Base-by-base conservation (phyloP, 2,888 invertebrate species). In the Meloe dianella region DNA sequence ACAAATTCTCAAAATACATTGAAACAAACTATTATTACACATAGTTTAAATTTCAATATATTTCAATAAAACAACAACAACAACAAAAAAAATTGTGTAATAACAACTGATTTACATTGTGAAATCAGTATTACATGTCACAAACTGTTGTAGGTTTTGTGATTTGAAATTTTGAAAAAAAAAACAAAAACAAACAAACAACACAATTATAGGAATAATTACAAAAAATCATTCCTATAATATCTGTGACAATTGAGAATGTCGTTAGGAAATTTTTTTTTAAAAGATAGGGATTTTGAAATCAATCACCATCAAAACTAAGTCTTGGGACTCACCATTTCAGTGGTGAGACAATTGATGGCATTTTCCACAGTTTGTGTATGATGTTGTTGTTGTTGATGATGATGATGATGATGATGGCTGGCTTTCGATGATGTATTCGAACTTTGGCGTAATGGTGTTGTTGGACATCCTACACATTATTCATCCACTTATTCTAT, bases 271-370 rank as follows among this genome's bases (percentile, higher is more conserved):
- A n/a, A n/a, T n/a, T n/a, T n/a, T n/a, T n/a, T n/a, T n/a, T n/a
- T n/a, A n/a, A n/a, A n/a, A n/a, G n/a, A n/a, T n/a, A n/a, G n/a
- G n/a, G n/a, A n/a, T n/a, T n/a, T n/a, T n/a, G n/a, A n/a, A n/a
- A n/a, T n/a, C n/a, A n/a, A n/a, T 63, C 51, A 54, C 38, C 51
- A 63, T 68, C 63, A 61, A 61, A 62, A 61, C 61, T 66, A 66
- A 69, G 65, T 74, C 74, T 79, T 80, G 63, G 72, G 78, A 89
- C 91, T 91, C 86, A 93, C 92, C 92, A 93, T 92, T 90, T 93
- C 93, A 75, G 91, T 90, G 78, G 93, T 92, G 79, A 93, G 89
- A 84, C 91, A 92, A 84, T 92, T 92, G 81, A 93, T 89, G 78
- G 91, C 90, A 81, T 89, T 89, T 82, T 90, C 90, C 77, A 90